phyloP scores from a whole-genome alignment of 2,113 vertebrate genomes.

The Pedionomus torquatus region DNA sequence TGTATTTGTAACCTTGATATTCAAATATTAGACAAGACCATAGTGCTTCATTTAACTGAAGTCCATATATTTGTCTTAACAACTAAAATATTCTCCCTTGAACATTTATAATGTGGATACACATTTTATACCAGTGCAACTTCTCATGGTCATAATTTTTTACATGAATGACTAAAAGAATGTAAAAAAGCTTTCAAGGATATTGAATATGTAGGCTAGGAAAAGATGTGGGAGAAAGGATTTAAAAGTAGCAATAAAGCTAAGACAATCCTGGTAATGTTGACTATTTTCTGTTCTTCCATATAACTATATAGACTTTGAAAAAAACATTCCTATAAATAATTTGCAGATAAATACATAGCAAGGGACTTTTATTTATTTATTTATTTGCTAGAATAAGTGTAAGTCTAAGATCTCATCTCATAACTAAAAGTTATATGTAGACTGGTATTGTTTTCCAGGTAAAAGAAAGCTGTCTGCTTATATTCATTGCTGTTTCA shows the following conservation, averaged over 20 bases:
- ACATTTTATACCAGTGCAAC: background rate
- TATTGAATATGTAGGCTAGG: background rate
- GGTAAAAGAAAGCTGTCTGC: background rate
- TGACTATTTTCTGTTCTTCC: background rate
- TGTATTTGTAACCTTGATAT: background rate
- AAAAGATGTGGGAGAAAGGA: background rate
- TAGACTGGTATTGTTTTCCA: background rate
- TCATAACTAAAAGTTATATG: background rate
- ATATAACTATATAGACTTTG: background rate
- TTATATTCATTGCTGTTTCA: background rate
- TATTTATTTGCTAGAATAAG: background rate
- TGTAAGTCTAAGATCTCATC: background rate
- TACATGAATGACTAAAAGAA: background rate
- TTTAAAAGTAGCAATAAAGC: background rate
- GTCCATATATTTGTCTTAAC: background rate
- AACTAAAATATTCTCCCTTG: background rate
- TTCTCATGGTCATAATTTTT: background rate
- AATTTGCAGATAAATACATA: background rate
- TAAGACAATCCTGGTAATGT: background rate
- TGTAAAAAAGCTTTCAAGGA: background rate
- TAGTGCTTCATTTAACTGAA: background rate
- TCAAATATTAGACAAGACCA: background rate
- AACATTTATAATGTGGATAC: background rate
- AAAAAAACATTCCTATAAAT: background rate
- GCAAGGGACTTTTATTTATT: background rate